phyloP scores from a whole-genome alignment of 2,888 invertebrate species.

The Diaprepes abbreviatus region DNA sequence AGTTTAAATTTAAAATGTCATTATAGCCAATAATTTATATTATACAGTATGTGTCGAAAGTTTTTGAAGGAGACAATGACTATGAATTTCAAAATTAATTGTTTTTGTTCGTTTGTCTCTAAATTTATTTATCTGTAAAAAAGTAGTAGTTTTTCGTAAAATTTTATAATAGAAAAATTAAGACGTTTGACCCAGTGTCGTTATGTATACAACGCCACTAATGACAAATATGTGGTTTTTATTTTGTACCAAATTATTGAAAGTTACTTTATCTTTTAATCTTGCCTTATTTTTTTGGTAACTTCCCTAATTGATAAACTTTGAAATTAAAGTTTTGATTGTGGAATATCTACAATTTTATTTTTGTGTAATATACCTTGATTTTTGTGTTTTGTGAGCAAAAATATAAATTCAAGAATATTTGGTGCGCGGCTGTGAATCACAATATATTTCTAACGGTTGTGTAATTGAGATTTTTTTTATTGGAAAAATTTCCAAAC shows the following conservation, averaged over 20 bases:
- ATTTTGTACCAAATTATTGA: not conserved
- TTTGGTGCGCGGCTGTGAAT: conserved; percentile 38
- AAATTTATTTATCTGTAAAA: too few species aligned
- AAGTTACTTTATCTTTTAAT: not conserved
- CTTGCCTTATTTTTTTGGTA: conserved; percentile 1
- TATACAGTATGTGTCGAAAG: too few species aligned
- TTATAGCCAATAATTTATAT: not conserved
- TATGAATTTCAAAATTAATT: too few species aligned
- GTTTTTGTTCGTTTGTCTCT: too few species aligned
- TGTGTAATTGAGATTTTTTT: conserved; percentile 42
- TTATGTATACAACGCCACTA: too few species aligned
- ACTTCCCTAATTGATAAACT: not conserved
- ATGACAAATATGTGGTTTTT: too few species aligned
- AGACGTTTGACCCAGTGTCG: too few species aligned
- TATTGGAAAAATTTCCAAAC: conserved; percentile 7
- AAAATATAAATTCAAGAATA: conserved; percentile 1
- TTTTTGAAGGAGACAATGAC: too few species aligned
- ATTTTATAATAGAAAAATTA: too few species aligned
- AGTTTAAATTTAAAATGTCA: too few species aligned
- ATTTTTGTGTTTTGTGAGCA: conserved; percentile 16
- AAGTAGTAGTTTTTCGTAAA: too few species aligned
- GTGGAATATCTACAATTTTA: not conserved
- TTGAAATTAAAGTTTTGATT: not conserved
- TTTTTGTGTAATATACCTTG: not conserved
- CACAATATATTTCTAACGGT: conserved; percentile 32